phyloP scores from a whole-genome alignment of 2,797 vertebrate genomes.

The Enteromius anoplus region DNA sequence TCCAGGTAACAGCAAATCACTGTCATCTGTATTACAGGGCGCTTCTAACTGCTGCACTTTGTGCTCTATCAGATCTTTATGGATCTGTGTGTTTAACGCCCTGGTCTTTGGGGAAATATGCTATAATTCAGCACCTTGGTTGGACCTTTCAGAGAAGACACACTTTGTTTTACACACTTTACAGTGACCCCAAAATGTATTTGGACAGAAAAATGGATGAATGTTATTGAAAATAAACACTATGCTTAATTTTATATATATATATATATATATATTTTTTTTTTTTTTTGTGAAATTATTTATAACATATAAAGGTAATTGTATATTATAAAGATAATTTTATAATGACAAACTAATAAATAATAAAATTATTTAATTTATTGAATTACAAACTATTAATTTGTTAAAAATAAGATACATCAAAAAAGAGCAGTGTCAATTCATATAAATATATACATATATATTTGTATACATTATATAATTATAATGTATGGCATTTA shows the following conservation, averaged over 20 bases:
- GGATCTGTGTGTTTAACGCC: background rate
- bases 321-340: no score
- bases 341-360: no score
- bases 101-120: background rate
- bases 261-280: background rate
- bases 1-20: slow-evolving; percentile 83
- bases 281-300: no score
- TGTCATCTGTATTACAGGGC: background rate
- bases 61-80: background rate
- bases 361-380: no score
- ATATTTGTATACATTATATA: no score
- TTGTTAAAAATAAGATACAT: no score
- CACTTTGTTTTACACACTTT: background rate
- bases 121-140: background rate
- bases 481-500: no score
- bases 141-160: background rate
- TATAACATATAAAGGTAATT: no score
- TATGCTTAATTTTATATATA: background rate
- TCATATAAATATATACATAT: no score
- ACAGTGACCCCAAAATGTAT: background rate
- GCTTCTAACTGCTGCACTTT: background rate
- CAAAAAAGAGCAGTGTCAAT: no score
- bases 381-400: no score
- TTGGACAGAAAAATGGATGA: background rate
- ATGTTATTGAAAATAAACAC: background rate